These are phyloP conservation scores for Lysandra bellargus DNA, from an alignment of 2,888 invertebrate genomes.

Conservation along the genomic window DNA sequence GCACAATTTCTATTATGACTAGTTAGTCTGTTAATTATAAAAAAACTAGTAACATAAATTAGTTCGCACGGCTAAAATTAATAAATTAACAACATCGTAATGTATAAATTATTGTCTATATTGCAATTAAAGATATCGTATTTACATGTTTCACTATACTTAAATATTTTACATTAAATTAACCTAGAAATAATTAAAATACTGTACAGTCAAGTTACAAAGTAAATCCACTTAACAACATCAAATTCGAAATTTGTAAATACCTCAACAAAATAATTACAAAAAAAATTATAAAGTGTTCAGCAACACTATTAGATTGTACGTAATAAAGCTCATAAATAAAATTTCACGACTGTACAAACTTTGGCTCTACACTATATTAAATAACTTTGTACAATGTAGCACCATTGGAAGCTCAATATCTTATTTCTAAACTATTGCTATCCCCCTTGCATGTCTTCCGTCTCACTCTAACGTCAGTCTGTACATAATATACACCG, in stretches of 20 bases:
- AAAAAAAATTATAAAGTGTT: neutral
- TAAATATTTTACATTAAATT: neutral
- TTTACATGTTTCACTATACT: neutral
- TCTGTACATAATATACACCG: neutral
- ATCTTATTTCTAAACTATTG: constrained; percentile 6
- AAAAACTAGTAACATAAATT: constrained; percentile 1
- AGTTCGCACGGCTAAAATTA: neutral
- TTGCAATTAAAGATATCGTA: neutral
- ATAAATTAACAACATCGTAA: neutral
- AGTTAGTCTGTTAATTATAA: constrained; percentile 40
- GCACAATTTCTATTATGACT: constrained; percentile 60
- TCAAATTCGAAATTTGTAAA: neutral
- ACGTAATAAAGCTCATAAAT: neutral
- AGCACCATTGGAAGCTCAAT: constrained; percentile 21
- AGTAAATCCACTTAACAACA: neutral
- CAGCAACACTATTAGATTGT: neutral
- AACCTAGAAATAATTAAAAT: neutral
- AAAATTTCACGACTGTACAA: neutral
- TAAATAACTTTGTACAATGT: constrained; percentile 1
- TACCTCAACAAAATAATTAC: neutral
- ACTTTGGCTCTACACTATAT: neutral
- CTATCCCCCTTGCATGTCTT: neutral
- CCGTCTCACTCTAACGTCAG: constrained; percentile 4
- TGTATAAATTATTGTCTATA: neutral
- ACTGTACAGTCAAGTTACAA: neutral